Evolutionary conservation across 2,888 invertebrate genomes (phyloP).

Genomic region (Uropetala carovei): DNA sequence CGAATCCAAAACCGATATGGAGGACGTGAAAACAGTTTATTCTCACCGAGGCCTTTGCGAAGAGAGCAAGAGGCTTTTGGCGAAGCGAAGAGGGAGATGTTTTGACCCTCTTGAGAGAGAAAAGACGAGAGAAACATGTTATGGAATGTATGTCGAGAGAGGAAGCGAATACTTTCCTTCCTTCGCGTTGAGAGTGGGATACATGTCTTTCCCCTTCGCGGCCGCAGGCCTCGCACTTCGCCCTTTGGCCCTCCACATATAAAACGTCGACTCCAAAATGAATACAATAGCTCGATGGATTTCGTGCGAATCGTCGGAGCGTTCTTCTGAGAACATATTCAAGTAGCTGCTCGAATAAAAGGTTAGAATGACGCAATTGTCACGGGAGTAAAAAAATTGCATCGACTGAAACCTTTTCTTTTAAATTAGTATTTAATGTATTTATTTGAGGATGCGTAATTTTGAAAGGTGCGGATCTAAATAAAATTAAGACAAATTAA

Average conservation of each 20-base stretch:
- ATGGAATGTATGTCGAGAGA: too few relatives aligned
- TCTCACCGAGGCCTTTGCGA: not conserved
- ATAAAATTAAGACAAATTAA: not conserved
- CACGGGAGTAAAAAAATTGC: not conserved
- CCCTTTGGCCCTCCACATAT: not conserved
- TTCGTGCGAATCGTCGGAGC: not conserved
- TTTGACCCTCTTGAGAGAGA: not conserved
- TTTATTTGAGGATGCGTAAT: not conserved
- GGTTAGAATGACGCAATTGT: not conserved
- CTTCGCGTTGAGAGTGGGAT: too few relatives aligned
- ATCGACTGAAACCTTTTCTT: not conserved
- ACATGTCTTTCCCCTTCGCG: not conserved
- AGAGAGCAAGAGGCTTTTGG: not conserved
- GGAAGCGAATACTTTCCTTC: too few relatives aligned
- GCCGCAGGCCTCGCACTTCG: not conserved
- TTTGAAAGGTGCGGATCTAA: not conserved
- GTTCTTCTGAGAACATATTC: not conserved
- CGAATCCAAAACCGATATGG: slow-evolving; percentile 17
- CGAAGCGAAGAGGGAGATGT: not conserved
- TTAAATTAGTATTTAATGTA: not conserved
- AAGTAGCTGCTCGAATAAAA: not conserved
- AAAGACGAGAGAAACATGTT: not conserved
- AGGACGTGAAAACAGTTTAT: not conserved
- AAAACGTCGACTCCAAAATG: not conserved
- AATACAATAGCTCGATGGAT: not conserved